Base-by-base conservation (phyloP, 2,113 vertebrate genomes). In the Triplophysa siluroides region DNA sequence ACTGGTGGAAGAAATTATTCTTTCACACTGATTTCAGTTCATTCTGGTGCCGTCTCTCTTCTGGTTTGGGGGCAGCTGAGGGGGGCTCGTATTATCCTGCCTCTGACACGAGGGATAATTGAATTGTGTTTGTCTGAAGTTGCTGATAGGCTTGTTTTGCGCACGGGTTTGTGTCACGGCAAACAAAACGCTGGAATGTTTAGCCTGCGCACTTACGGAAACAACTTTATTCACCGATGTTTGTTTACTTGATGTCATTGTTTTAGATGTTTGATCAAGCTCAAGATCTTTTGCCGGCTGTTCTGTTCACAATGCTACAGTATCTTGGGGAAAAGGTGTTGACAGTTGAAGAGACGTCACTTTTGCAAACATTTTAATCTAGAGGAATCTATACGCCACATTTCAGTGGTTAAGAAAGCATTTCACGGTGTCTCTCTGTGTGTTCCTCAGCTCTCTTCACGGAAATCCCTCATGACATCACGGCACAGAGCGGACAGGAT, bases 391-490 rank as follows among this genome's bases (percentile, higher is more conserved):
- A 12, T 12, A 47, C 2, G 12, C 43, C 6, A 45, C 43, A 45
- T 45, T 8, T 47, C 12, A 47, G 45, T 12, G 12, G 45, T 47
- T 47, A 11, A 47, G 9, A 47, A 29, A 43, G 10, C 41, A 43
- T 43, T 43, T 43, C 41, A 43, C 41, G 1, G 7, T 52, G 12
- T 12, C 63, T 4, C 16, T 71, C 19, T 58, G 9, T 54, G 18
- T 52, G 54, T 24, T 58, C 38, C 7, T 2, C 93, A 98, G 97
- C 96, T 52, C 91, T 98, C 38, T 99, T 99, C 89, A 98, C 96
- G 13, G 96, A 98, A 91, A 94, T 93, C 2, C 97, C 96, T n/a
- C 96, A 95, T 0, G 97, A 99, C 91, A 92, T 96, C 89, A 95
- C 93, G 0, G 94, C 95, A 0, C 94, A 93, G 85, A 95, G 94